phyloP scores from a whole-genome alignment of 2,113 vertebrate genomes.

The Reinhardtius hippoglossoides region DNA sequence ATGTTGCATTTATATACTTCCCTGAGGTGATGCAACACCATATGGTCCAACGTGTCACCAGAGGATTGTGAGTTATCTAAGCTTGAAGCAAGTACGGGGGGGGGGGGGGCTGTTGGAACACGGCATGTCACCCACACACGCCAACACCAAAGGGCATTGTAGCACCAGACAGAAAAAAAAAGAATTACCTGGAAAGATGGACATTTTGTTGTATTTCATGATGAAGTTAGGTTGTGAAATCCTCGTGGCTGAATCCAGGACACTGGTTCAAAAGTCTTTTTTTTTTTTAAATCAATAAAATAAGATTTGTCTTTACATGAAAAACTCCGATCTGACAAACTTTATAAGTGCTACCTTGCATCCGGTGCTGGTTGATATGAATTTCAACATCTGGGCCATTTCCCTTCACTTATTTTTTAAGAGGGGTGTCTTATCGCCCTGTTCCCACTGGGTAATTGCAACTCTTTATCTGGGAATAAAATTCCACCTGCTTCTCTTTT shows the following conservation, averaged over 20 bases:
- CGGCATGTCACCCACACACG: too few species aligned
- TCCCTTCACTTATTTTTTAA: background rate
- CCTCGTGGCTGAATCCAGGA: background rate
- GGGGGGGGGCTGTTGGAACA: too few species aligned
- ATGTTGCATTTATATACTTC: too few species aligned
- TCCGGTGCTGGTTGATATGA: background rate
- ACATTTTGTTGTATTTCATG: too few species aligned
- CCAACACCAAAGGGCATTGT: too few species aligned
- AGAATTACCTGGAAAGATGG: background rate
- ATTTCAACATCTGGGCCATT: background rate
- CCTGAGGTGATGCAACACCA: background rate
- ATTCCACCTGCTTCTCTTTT: background rate
- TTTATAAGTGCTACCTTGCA: background rate
- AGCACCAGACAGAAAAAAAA: background rate
- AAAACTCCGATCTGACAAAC: background rate
- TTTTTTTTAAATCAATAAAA: background rate
- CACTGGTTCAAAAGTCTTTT: background rate
- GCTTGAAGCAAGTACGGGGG: too few species aligned
- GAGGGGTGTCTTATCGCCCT: background rate
- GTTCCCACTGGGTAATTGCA: conserved; percentile 1
- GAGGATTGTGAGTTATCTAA: background rate
- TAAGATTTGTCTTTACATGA: background rate
- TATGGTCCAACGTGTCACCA: background rate
- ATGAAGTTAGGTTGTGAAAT: background rate
- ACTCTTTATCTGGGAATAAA: conserved; percentile 3